Evolutionary conservation across 2,888 invertebrate species (phyloP).

Genomic region (Cybosia mesomella): DNA sequence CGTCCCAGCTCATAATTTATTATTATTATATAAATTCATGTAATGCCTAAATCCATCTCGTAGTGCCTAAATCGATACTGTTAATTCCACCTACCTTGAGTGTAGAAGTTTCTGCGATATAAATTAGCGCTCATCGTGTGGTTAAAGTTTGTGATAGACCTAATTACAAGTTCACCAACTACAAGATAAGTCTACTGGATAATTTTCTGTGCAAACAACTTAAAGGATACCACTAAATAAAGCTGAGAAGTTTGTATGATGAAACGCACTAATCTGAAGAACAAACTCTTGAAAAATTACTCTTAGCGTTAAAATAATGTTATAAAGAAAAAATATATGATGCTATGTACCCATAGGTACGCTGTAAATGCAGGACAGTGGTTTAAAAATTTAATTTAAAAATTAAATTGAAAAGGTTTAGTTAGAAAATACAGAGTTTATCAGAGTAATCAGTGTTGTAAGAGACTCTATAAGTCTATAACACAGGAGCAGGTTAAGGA

Average conservation of each 20-base stretch:
- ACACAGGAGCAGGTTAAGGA: too few relatives aligned
- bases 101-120: conserved; percentile 4
- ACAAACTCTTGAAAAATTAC: background rate
- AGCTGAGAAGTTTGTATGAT: background rate
- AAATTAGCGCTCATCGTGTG: conserved; percentile 10
- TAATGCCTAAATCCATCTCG: too few relatives aligned
- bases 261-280: background rate
- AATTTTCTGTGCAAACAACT: conserved; percentile 5
- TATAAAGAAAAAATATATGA: too few relatives aligned
- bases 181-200: conserved; percentile 8
- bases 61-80: background rate
- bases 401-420: too few relatives aligned
- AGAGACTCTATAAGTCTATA: too few relatives aligned
- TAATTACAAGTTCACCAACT: conserved; percentile 23
- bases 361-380: too few relatives aligned
- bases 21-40: background rate
- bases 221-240: background rate
- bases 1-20: too few relatives aligned
- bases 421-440: too few relatives aligned
- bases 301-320: background rate
- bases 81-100: background rate
- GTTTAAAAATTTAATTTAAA: too few relatives aligned
- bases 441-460: too few relatives aligned
- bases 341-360: too few relatives aligned
- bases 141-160: conserved; percentile 18